Percentiles rank a stretch among this genome's conserved stretches.
phyloP scores from a whole-genome alignment of 2,888 invertebrate genomes.

The Enchytraeus crypticus region DNA sequence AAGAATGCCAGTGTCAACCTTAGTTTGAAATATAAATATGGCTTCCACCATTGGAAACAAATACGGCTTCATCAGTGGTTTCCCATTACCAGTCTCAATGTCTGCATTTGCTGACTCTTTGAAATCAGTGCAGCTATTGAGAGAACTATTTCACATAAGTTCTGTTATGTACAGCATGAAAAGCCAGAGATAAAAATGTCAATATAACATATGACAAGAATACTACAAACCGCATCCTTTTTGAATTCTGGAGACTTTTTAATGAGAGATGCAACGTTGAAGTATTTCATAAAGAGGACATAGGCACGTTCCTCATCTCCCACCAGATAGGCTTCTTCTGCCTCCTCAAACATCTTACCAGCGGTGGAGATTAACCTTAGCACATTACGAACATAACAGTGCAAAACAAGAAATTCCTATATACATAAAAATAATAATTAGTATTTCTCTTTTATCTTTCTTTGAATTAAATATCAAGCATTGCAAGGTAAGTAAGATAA shows the following conservation, averaged over 20 bases:
- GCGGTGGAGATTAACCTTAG: conserved; percentile 38
- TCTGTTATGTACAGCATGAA: too few species aligned
- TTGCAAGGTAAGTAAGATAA: neutral
- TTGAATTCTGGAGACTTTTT: conserved; percentile 42
- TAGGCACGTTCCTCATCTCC: conserved; percentile 46
- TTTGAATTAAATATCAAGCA: neutral
- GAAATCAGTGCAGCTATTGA: too few species aligned
- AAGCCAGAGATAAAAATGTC: too few species aligned
- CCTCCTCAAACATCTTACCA: conserved; percentile 39
- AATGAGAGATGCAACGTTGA: conserved; percentile 38
- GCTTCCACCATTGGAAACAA: too few species aligned
- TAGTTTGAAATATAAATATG: too few species aligned
- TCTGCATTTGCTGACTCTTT: too few species aligned
- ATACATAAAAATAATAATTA: too few species aligned
- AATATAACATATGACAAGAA: neutral
- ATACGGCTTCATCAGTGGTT: too few species aligned
- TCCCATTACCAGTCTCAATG: too few species aligned
- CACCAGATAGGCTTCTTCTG: conserved; percentile 30
- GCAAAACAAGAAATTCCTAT: too few species aligned
- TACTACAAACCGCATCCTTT: conserved; percentile 22
- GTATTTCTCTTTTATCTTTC: neutral
- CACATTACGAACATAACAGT: neutral
- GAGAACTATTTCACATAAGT: too few species aligned
- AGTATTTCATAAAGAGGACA: conserved; percentile 45
- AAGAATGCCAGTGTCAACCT: too few species aligned